Conservation (phyloP, 2,888 invertebrate species). For the Petrolisthes manimaculis region DNA sequence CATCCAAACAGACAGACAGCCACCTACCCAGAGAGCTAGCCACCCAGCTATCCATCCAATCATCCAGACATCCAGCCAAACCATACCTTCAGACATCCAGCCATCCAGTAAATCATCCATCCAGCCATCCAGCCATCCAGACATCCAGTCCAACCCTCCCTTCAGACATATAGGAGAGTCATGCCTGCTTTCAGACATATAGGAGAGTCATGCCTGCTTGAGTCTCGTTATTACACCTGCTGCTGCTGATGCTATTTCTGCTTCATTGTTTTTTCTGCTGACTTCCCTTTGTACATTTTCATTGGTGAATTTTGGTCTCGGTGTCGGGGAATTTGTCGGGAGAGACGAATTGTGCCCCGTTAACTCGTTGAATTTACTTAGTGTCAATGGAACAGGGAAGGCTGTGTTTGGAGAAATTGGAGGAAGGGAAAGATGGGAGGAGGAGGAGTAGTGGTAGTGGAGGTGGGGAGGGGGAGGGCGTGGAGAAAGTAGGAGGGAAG, state of each 20-base stretch:
- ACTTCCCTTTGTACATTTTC: background rate
- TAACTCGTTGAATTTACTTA: background rate
- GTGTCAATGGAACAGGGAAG: background rate
- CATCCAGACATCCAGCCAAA: no score
- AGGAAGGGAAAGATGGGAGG: background rate
- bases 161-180: background rate
- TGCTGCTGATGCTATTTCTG: no score
- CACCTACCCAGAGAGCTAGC: no score
- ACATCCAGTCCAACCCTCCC: no score
- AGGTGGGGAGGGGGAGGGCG: background rate
- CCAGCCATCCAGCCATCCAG: no score
- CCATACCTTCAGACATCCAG: no score
- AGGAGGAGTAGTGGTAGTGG: background rate
- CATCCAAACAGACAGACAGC: no score
- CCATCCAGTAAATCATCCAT: no score
- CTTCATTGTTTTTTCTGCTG: background rate
- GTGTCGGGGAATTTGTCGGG: background rate
- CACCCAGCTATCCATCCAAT: no score
- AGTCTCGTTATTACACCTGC: slow-evolving; percentile 4
- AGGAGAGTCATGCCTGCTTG: background rate
- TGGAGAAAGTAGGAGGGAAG: background rate
- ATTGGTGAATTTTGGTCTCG: background rate
- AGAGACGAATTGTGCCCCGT: background rate
- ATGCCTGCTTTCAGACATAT: background rate
- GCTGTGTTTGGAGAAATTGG: background rate